phyloP scores from a whole-genome alignment of 2,888 invertebrate genomes.

The Tachina grossa region DNA sequence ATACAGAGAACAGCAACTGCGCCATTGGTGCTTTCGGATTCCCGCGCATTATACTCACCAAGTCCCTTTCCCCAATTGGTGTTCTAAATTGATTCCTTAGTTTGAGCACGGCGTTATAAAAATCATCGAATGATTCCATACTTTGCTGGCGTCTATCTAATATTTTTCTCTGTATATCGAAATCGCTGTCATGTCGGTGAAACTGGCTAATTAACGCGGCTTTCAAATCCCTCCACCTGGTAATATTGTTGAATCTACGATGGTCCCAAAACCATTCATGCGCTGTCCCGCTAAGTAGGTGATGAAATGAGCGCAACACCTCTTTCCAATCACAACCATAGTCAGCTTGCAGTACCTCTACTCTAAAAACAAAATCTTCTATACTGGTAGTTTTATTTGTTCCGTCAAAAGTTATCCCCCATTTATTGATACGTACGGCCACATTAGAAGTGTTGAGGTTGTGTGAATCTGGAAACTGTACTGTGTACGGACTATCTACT shows the following conservation, averaged over 20 bases:
- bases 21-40: not conserved
- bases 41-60: not conserved
- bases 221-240: not conserved
- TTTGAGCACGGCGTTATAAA: not conserved
- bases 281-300: not conserved
- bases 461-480: not conserved
- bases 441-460: not conserved
- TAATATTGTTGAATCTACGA: not conserved
- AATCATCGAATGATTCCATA: slow-evolving; percentile 2
- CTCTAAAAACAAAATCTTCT: not conserved
- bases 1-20: not conserved
- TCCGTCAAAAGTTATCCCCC: not conserved
- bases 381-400: not conserved
- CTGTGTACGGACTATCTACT: not conserved
- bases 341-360: not conserved
- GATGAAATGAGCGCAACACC: not conserved
- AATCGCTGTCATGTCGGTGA: not conserved
- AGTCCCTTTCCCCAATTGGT: not conserved
- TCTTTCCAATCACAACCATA: not conserved
- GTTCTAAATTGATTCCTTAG: not conserved
- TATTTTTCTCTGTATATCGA: not conserved
- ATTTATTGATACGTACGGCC: not conserved
- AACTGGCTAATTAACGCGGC: not conserved
- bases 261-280: slow-evolving; percentile 9
- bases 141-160: not conserved